phyloP scores from a whole-genome alignment of 1,140 invertebrate genomes.

The Achroia grisella region DNA sequence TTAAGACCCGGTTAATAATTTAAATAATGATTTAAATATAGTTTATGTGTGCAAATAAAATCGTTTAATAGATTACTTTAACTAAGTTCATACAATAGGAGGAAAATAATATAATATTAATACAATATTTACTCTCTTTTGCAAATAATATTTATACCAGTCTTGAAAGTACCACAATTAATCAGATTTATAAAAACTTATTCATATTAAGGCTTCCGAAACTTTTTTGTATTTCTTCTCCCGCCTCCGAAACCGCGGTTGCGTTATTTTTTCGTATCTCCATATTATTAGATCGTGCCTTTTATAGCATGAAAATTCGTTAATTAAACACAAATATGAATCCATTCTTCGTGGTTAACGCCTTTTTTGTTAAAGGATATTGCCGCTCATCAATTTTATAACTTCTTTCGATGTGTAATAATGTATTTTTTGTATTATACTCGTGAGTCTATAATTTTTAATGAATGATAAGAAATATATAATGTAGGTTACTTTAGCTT shows the following conservation, averaged over 20 bases:
- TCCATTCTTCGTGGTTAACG: slow-evolving; percentile 49
- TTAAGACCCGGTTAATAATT: too few relatives aligned
- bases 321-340: slow-evolving; percentile 61
- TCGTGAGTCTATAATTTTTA: slow-evolving; percentile 7
- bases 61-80: too few relatives aligned
- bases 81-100: too few relatives aligned
- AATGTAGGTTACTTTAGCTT: not conserved
- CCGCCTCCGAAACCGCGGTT: slow-evolving; percentile 14
- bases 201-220: slow-evolving; percentile 20
- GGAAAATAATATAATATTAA: too few relatives aligned
- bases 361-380: slow-evolving; percentile 46
- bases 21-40: too few relatives aligned
- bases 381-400: slow-evolving; percentile 55
- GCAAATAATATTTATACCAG: too few relatives aligned
- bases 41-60: too few relatives aligned
- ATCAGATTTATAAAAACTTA: not conserved
- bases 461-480: slow-evolving; percentile 2
- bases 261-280: slow-evolving; percentile 16
- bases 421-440: slow-evolving; percentile 29
- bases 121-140: too few relatives aligned
- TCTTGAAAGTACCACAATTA: too few relatives aligned
- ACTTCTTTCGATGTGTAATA: slow-evolving; percentile 40
- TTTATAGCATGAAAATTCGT: slow-evolving; percentile 54
- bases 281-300: slow-evolving; percentile 33
- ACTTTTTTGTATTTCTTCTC: slow-evolving; percentile 20